Percentiles rank a stretch among this genome's conserved stretches.
Conservation (phyloP, 2,113 vertebrate genomes). For the Ceuthmochares aereus region DNA sequence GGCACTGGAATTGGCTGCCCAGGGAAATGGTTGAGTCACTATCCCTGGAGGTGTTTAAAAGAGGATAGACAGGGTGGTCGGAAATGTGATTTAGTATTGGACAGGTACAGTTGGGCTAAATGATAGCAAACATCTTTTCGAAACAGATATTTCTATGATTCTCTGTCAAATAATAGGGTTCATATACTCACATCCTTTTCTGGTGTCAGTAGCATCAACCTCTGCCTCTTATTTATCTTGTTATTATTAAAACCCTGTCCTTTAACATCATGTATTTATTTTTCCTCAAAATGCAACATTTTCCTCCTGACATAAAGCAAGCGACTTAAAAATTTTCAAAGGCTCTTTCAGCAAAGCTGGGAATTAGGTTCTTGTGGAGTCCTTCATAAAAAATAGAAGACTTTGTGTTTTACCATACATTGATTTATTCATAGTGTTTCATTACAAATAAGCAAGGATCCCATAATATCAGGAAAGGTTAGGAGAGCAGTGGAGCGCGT, state of each 20-base stretch:
- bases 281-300: slow-evolving; percentile 4
- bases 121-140: no score
- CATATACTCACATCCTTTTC: not conserved
- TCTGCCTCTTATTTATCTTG: not conserved
- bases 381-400: slow-evolving; percentile 81
- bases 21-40: no score
- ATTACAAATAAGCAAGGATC: slow-evolving; percentile 81
- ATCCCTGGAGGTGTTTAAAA: no score
- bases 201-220: not conserved
- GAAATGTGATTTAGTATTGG: no score
- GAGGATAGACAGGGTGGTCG: no score
- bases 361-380: slow-evolving; percentile 74
- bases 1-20: no score
- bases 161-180: not conserved
- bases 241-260: not conserved
- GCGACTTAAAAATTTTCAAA: slow-evolving; percentile 70
- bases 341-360: slow-evolving; percentile 66
- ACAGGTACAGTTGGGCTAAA: no score
- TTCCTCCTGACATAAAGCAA: slow-evolving; percentile 26
- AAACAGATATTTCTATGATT: not conserved
- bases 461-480: slow-evolving; percentile 78
- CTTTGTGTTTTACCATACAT: slow-evolving; percentile 84
- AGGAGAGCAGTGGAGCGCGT: slow-evolving; percentile 70
- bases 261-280: not conserved
- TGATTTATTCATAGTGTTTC: slow-evolving; percentile 89